These are phyloP conservation scores for Tiliacea citrago DNA, from an alignment of 2,888 invertebrate genomes.

Conservation along the genomic window DNA sequence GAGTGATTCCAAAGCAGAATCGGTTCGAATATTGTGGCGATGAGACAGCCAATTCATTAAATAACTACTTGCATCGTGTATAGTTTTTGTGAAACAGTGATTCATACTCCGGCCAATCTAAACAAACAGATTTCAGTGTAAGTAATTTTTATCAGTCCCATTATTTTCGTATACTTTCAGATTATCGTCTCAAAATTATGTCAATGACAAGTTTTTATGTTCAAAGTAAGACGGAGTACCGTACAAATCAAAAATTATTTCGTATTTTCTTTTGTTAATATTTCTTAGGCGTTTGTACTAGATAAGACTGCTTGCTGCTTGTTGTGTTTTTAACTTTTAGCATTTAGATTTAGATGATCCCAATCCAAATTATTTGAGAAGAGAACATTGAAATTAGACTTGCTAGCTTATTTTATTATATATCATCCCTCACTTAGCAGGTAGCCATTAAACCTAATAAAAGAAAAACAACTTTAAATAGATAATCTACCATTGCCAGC, in stretches of 20 bases:
- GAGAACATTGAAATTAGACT: background rate
- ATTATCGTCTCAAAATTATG: constrained; percentile 32
- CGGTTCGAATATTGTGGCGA: constrained; percentile 39
- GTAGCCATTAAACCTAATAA: background rate
- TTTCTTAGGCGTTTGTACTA: background rate
- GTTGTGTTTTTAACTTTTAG: constrained; percentile 3
- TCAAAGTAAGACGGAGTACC: constrained; percentile 40
- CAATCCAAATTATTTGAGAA: background rate
- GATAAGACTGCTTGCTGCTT: background rate
- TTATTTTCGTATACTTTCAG: constrained; percentile 16
- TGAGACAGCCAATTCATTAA: constrained; percentile 60
- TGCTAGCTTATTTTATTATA: background rate
- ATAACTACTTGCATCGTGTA: constrained; percentile 43
- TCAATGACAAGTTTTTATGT: constrained; percentile 51
- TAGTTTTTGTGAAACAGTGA: constrained; percentile 58
- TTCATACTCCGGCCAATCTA: constrained; percentile 43
- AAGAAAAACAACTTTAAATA: background rate
- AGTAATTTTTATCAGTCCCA: constrained; percentile 24
- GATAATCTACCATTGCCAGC: constrained; percentile 9
- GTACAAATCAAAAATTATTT: background rate
- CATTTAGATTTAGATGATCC: background rate
- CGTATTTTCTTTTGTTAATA: constrained; percentile 6
- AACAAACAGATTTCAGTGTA: constrained; percentile 27
- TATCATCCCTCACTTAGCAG: background rate
- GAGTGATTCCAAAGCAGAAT: constrained; percentile 22